Conservation (phyloP, 2,113 vertebrate species). For the Pedetes capensis region DNA sequence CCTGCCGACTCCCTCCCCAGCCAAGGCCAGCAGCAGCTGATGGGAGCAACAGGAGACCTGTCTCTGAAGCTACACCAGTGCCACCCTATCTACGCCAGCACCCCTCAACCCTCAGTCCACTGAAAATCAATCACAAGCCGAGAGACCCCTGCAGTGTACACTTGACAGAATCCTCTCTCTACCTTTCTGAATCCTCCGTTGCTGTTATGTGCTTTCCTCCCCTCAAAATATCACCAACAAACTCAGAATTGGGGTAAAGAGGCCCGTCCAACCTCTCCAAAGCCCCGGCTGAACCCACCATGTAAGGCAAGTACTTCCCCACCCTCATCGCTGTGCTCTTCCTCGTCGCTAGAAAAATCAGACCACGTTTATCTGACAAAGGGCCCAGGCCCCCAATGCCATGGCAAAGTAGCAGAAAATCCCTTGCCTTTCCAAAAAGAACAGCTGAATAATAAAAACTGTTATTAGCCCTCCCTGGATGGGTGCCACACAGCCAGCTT, state of each 20-base stretch:
- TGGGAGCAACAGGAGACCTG: rapidly evolving
- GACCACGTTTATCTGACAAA: not conserved
- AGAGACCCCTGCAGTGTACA: rapidly evolving
- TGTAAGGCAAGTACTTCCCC: not conserved
- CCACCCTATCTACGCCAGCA: no score
- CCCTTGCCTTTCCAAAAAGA: slow-evolving; percentile 13
- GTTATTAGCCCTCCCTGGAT: slow-evolving; percentile 50
- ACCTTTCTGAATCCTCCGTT: not conserved
- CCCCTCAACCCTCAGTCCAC: not conserved
- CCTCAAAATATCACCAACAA: not conserved
- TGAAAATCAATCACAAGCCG: not conserved
- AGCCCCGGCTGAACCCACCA: not conserved
- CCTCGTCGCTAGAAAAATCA: not conserved
- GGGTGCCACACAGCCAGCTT: not conserved
- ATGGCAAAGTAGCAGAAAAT: not conserved
- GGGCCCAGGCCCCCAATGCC: not conserved
- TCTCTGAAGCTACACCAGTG: rapidly evolving
- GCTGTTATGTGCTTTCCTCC: no score
- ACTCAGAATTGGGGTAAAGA: not conserved
- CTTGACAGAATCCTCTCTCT: rapidly evolving
- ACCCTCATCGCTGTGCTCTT: not conserved
- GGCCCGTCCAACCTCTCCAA: not conserved
- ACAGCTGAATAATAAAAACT: slow-evolving; percentile 14
- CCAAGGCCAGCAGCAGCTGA: not conserved
- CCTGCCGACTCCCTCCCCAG: not conserved